Evolutionary conservation across 2,888 invertebrate genomes (phyloP), one percentile per base, ranked within the genome.

Genomic region (Malthinus flaveolus): DNA sequence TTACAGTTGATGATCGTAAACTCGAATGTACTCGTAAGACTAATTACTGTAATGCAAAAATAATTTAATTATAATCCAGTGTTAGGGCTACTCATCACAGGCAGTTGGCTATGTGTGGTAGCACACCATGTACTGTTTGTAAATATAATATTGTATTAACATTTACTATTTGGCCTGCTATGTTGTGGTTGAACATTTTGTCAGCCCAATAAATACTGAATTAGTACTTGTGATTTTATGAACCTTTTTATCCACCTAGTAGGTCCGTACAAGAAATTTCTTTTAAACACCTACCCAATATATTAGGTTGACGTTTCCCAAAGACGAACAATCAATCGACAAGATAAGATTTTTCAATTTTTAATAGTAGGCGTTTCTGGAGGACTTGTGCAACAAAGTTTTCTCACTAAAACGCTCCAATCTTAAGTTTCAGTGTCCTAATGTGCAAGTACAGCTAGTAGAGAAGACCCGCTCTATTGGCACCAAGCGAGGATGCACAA

Each of bases 161-260:
- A 72, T 74, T 42, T 71, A 73, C 73, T 76, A 74, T 74, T 75
- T 76, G 75, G 75, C 74, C 76, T 77, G 76, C 76, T 75, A 75
- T 76, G 75, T 77, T 77, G 75, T 77, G 76, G 77, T 77, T 76
- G 71, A 76, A 77, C 75, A 73, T 69, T 75, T 73, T 76, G 68
- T 68, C 76, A 76, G 73, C 74, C 75, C 73, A 76, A 76, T 77
- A 78, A 77, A 77, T 76, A 78, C 75, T 77, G 76, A 75, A 77
- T 75, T 78, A 76, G 75, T 69, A 69, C 49, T 56, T 45, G 37
- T 32, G 32, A 11, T 36, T 35, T 34, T 39, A 8, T 39, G 5
- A 23, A 23, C 23, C 23, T 47, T 15, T 54, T 48, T 8, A 23
- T 34, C 32, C n/a, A 5, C 7, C 9, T 7, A 5, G 1, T 9